Percentiles rank a stretch among this genome's conserved stretches.
Evolutionary conservation across 2,888 invertebrate species (phyloP).

Genomic region (Lydus trimaculatus): DNA sequence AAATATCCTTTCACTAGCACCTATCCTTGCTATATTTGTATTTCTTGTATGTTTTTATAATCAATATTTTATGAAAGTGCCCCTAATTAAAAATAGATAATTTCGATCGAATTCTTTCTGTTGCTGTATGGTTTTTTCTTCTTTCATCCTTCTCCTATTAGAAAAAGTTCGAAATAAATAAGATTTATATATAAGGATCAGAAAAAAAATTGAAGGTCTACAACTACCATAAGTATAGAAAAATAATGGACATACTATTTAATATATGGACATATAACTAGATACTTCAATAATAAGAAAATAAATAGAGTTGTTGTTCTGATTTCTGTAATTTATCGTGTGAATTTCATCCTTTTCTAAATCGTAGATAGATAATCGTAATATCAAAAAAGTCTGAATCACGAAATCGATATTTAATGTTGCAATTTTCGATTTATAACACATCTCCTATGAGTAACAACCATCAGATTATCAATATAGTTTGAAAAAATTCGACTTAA

Average conservation of each 20-base stretch:
- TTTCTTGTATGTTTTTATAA: background rate
- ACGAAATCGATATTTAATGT: too few relatives aligned
- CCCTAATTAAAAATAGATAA: background rate
- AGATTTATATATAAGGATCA: background rate
- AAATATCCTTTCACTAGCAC: constrained; percentile 28
- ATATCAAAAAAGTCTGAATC: too few relatives aligned
- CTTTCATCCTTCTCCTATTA: too few relatives aligned
- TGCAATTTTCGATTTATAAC: too few relatives aligned
- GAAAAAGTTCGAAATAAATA: background rate
- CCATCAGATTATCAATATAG: too few relatives aligned
- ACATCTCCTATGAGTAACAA: too few relatives aligned
- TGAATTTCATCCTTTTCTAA: too few relatives aligned
- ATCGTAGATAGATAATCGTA: too few relatives aligned
- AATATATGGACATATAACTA: background rate
- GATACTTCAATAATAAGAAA: background rate
- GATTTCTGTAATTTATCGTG: too few relatives aligned
- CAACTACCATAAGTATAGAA: background rate
- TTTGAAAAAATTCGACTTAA: too few relatives aligned
- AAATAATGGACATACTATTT: background rate
- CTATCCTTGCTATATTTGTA: constrained; percentile 1
- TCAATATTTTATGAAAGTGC: background rate
- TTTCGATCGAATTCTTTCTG: background rate
- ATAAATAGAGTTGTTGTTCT: background rate
- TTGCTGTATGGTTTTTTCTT: background rate
- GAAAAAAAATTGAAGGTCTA: background rate